Evolutionary conservation across 2,113 vertebrate species (phyloP).

Genomic region (Capreolus pygargus): DNA sequence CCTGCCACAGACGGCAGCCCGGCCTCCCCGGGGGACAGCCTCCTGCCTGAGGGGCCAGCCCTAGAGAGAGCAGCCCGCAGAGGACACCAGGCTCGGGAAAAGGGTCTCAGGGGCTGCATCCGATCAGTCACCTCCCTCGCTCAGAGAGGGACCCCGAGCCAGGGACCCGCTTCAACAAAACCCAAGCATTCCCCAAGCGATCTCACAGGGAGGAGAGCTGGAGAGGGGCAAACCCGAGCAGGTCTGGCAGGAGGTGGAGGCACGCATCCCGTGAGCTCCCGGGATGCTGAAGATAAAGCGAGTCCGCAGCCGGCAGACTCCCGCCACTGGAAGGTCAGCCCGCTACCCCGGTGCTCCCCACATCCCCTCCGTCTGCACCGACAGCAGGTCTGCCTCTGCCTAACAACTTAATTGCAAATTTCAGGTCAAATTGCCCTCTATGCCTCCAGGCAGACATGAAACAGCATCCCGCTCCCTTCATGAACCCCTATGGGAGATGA

Average conservation of each 20-base stretch:
- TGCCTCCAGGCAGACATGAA: background rate
- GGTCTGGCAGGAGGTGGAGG: background rate
- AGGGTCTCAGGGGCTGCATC: background rate
- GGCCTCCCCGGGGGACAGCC: background rate
- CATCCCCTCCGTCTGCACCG: background rate
- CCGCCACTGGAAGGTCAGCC: background rate
- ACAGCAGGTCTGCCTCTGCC: too few species aligned
- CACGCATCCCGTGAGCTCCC: fast-evolving
- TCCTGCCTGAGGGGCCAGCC: fast-evolving
- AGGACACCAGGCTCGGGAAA: fast-evolving
- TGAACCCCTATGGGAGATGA: too few species aligned
- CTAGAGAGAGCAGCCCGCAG: background rate
- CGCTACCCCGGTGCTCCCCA: background rate
- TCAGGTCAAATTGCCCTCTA: background rate
- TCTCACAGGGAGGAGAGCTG: fast-evolving
- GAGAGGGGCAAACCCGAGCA: background rate
- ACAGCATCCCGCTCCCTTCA: fast-evolving
- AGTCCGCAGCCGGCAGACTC: background rate
- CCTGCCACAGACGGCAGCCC: fast-evolving
- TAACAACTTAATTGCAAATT: background rate
- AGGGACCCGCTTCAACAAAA: background rate
- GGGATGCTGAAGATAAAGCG: background rate
- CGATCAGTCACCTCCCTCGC: background rate
- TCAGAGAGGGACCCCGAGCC: background rate
- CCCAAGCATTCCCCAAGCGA: background rate